Conservation (phyloP, 2,888 invertebrate genomes). For the Drosophila rellima region DNA sequence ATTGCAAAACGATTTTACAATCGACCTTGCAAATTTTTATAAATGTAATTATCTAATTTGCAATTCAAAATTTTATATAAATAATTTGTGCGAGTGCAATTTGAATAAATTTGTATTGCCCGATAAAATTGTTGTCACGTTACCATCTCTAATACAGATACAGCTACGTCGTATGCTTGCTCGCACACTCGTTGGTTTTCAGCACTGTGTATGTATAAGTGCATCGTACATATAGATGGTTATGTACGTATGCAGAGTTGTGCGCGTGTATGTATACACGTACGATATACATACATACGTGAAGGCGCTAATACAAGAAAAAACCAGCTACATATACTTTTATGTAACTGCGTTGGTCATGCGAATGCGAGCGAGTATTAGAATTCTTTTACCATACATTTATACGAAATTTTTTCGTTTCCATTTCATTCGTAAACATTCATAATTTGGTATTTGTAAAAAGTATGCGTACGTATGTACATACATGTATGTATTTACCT, state of each 20-base stretch:
- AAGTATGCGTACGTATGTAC: conserved; percentile 68
- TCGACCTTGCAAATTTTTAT: neutral
- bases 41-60: neutral
- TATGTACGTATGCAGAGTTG: conserved; percentile 44
- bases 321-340: conserved; percentile 67
- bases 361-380: conserved; percentile 76
- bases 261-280: conserved; percentile 74
- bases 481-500: conserved; percentile 51
- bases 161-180: conserved; percentile 63
- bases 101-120: conserved; percentile 1
- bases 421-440: conserved; percentile 83
- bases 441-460: conserved; percentile 82
- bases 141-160: conserved; percentile 64
- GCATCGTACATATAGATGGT: conserved; percentile 50
- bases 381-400: conserved; percentile 82
- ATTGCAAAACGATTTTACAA: neutral
- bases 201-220: conserved; percentile 65
- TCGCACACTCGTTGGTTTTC: conserved; percentile 77
- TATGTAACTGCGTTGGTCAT: conserved; percentile 78
- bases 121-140: conserved; percentile 32
- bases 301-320: conserved; percentile 59
- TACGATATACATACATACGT: conserved; percentile 61
- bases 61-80: neutral
- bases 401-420: conserved; percentile 79
- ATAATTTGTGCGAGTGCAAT: neutral